phyloP scores from a whole-genome alignment of 2,888 invertebrate species.

The Dioctria linearis region DNA sequence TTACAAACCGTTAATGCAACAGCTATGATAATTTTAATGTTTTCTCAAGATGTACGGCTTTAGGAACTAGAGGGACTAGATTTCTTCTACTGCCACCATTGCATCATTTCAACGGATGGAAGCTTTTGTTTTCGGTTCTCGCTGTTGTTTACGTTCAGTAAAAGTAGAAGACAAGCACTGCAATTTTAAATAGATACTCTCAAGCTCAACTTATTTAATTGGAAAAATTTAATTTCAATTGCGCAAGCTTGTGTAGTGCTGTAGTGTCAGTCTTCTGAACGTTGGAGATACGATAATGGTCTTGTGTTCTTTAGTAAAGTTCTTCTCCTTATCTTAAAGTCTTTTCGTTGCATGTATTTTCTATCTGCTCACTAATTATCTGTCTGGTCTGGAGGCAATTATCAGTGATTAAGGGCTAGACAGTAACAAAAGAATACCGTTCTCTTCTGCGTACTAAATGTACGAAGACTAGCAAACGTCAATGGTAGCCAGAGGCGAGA shows the following conservation, averaged over 20 bases:
- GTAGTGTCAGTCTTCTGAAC: too few relatives aligned
- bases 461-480: too few relatives aligned
- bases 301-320: background rate
- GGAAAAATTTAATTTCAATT: background rate
- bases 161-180: background rate
- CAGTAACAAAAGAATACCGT: background rate
- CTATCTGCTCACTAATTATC: slow-evolving; percentile 1
- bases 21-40: background rate
- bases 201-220: slow-evolving; percentile 10
- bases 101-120: background rate
- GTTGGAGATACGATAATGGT: background rate
- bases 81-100: background rate
- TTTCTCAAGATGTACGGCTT: background rate
- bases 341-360: background rate
- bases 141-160: slow-evolving; percentile 23
- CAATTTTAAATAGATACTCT: background rate
- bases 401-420: slow-evolving; percentile 4
- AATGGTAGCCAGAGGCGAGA: too few relatives aligned
- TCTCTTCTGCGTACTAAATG: too few relatives aligned
- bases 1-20: background rate
- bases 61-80: background rate
- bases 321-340: background rate
- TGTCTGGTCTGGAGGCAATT: slow-evolving; percentile 9
- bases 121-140: background rate
- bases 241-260: too few relatives aligned